Base-by-base conservation (phyloP, 2,888 invertebrate species). In the Drosophila mimica region DNA sequence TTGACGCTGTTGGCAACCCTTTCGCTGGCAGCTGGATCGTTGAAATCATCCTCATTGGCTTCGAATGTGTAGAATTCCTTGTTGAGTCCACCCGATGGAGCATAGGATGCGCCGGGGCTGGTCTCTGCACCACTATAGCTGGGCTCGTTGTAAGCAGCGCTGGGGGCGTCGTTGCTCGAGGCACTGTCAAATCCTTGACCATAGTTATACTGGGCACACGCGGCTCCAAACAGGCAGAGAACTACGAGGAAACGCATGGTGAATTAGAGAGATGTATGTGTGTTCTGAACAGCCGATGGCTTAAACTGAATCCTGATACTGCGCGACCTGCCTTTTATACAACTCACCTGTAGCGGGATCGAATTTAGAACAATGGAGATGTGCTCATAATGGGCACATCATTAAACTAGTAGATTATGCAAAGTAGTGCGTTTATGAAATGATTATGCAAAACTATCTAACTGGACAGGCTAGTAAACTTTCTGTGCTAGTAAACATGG, bases 191-290 rank as follows among this genome's bases (percentile, higher is more conserved):
- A 31, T 61, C 78, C 79, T 30, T 84, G 88, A 49, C 79, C 87
- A 54, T 92, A 91, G 76, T 91, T 89, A 74, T 91, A 91, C 57
- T 91, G 88, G 48, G 91, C 91, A 65, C 82, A 84, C 65, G 89
- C 87, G 63, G 81, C 82, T 33, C 91, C 89, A 40, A 91, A 60
- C 53, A 91, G 70, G 63, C 91, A 91, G 38, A 91, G 65, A 15
- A 82, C 82, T 49, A 89, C 57, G 48, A 88, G 76, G 70, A 86
- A 78, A 78, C 87, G 87, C 87, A 89, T 88, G 62, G 61, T 75
- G 46, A 63, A 53, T 20, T 56, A 8, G 30, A 52, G 15, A 40
- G 36, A 33, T 56, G 31, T 31, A 20, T 79, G 31, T 74, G 68
- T 76, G 75, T 82, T 58, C 74, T 86, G 62, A 76, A 71, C 65